Percentiles rank a stretch among this genome's conserved stretches.
Evolutionary conservation across 2,888 invertebrate genomes (phyloP).

Genomic region (Meiosimyza platycephala): DNA sequence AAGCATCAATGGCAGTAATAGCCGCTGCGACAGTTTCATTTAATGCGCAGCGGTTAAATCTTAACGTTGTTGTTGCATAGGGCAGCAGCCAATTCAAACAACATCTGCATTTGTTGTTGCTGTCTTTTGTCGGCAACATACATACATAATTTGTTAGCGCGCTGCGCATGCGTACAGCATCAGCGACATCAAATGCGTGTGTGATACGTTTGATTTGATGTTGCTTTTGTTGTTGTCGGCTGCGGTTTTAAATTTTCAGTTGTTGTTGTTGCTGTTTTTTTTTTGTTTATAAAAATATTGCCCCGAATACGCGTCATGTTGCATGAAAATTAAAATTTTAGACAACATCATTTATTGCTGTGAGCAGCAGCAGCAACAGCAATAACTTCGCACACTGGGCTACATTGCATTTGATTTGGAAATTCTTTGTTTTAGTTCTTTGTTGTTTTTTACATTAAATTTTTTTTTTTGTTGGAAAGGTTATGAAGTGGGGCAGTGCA

Average conservation of each 20-base stretch:
- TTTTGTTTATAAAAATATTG: slow-evolving; percentile 11
- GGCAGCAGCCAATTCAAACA: too few relatives aligned
- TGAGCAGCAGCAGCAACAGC: not conserved
- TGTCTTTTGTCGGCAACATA: slow-evolving; percentile 22
- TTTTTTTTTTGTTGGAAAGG: too few relatives aligned
- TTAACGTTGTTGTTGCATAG: not conserved
- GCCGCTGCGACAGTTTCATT: too few relatives aligned
- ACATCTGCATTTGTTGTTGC: too few relatives aligned
- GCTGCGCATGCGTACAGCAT: slow-evolving; percentile 17
- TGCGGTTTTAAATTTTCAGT: not conserved
- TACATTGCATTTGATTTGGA: too few relatives aligned
- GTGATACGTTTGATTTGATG: not conserved
- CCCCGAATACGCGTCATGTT: slow-evolving; percentile 30
- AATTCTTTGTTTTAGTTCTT: too few relatives aligned
- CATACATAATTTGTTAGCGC: slow-evolving; percentile 18
- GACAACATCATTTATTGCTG: slow-evolving; percentile 26
- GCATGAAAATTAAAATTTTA: slow-evolving; percentile 27
- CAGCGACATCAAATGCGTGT: slow-evolving; percentile 10
- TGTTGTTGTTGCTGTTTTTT: not conserved
- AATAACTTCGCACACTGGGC: too few relatives aligned
- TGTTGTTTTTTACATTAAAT: too few relatives aligned
- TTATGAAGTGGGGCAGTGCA: too few relatives aligned
- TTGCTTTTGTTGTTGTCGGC: not conserved
- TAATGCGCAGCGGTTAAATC: too few relatives aligned
- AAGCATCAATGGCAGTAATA: too few relatives aligned